Percentiles rank a stretch among this genome's conserved stretches.
Conservation (phyloP, 2,888 invertebrate species). For the Ennomos fuscantarius region DNA sequence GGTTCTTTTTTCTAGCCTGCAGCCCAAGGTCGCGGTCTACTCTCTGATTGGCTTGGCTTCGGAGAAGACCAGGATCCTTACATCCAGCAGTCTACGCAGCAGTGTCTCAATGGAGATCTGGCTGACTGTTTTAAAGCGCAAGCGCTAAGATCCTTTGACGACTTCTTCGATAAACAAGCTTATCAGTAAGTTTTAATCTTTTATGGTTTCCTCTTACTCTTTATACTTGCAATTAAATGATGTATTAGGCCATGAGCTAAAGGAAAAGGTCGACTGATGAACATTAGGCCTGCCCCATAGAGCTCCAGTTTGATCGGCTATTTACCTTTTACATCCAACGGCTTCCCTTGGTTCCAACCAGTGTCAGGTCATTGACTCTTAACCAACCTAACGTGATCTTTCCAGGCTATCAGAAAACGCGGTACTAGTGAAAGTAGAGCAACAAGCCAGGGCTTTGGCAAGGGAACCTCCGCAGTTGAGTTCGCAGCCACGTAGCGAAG, state of each 20-base stretch:
- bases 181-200: slow-evolving; percentile 71
- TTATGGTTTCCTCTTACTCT: background rate
- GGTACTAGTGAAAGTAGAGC: slow-evolving; percentile 88
- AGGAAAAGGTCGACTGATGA: too few relatives aligned
- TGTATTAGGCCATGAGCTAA: too few relatives aligned
- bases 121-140: slow-evolving; percentile 94
- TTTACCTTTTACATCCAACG: too few relatives aligned
- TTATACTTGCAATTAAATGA: background rate
- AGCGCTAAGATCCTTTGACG: slow-evolving; percentile 90
- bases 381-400: slow-evolving; percentile 15
- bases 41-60: slow-evolving; percentile 91
- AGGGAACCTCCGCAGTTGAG: slow-evolving; percentile 91
- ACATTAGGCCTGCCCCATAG: too few relatives aligned
- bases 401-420: slow-evolving; percentile 89
- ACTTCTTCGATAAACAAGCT: slow-evolving; percentile 89
- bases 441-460: slow-evolving; percentile 88
- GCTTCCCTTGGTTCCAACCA: too few relatives aligned
- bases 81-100: slow-evolving; percentile 89
- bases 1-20: slow-evolving; percentile 64
- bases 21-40: slow-evolving; percentile 87
- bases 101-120: slow-evolving; percentile 91
- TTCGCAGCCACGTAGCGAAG: slow-evolving; percentile 88
- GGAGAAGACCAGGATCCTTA: slow-evolving; percentile 93
- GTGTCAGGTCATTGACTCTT: too few relatives aligned
- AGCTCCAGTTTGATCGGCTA: too few relatives aligned